Evolutionary conservation across 2,797 vertebrate genomes (phyloP), one percentile per base, ranked within the genome.

Genomic region (Vespertilio murinus): DNA sequence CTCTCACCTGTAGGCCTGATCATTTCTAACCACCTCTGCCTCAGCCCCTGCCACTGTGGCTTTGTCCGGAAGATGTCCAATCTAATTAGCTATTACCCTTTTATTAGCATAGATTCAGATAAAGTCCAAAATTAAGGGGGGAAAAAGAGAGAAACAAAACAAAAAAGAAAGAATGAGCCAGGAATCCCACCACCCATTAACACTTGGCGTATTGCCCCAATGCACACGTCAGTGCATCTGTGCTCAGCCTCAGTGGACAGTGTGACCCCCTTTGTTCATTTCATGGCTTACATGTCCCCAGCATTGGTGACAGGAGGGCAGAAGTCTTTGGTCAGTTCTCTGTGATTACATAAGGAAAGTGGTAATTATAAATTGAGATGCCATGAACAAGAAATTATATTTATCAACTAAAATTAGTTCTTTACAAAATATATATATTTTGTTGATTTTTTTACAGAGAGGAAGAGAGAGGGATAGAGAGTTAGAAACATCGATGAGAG

Each of bases 231-330:
- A 33, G 17, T 2, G 25, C n/a, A 23, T 18, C 11, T 42, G 12
- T 25, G 35, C 28, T 23, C 0, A 0, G 33, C 54, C 22, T 25
- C 25, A 25, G 20, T 9, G 4, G 59, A 59, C 4, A 12, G 17
- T 6, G 9, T 16, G 47, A 13, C 1, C 11, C 35, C 18, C 4
- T 35, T 25, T 20, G 20, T 28, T 28, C 9, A 6, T 22, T 1
- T 25, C 52, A 73, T 5, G 23, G 3, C 10, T 75, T 61, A 64
- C 14, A 3, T 14, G 14, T 47, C 54, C 3, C 38, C 42, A 0
- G 6, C 18, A 0, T 7, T 17, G 28, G 17, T 6, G 9, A 42
- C 5, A 18, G 35, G 0, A 22, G 17, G 40, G 18, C 10, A 45
- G 49, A 78, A 52, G 45, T 33, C 35, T 90, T 40, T 8, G 28